phyloP scores from a whole-genome alignment of 2,113 vertebrate genomes.

The Pyxicephalus adspersus region DNA sequence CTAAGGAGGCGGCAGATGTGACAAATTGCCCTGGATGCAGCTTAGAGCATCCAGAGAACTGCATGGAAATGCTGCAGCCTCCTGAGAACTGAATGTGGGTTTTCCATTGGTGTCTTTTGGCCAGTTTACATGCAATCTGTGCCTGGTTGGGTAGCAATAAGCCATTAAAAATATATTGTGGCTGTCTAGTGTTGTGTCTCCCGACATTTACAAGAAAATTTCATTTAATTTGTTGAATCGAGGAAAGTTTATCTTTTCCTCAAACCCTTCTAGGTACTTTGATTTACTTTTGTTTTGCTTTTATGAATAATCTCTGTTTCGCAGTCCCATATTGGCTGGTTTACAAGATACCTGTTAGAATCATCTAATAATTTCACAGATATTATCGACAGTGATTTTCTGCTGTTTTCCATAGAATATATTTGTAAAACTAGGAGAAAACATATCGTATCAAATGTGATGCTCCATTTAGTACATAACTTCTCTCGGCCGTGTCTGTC shows the following conservation, averaged over 20 bases:
- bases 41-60: no score
- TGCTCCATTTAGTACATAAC: not conserved
- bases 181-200: not conserved
- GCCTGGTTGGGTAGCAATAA: not conserved
- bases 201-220: not conserved
- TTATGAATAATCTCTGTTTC: conserved; percentile 11
- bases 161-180: not conserved
- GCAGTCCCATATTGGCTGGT: not conserved
- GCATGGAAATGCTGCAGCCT: no score
- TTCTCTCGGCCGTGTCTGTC: no score
- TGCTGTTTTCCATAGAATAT: not conserved
- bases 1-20: no score
- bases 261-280: not conserved
- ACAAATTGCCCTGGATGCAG: no score
- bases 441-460: not conserved
- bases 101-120: no score
- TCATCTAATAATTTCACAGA: conserved; percentile 16
- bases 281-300: not conserved
- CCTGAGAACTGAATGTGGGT: no score
- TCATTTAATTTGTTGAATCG: not conserved
- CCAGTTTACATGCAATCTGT: no score
- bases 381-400: conserved; percentile 1
- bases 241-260: not conserved
- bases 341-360: not conserved
- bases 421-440: not conserved